Base-by-base conservation (phyloP, 2,888 invertebrate species). In the Parnassius orleans region DNA sequence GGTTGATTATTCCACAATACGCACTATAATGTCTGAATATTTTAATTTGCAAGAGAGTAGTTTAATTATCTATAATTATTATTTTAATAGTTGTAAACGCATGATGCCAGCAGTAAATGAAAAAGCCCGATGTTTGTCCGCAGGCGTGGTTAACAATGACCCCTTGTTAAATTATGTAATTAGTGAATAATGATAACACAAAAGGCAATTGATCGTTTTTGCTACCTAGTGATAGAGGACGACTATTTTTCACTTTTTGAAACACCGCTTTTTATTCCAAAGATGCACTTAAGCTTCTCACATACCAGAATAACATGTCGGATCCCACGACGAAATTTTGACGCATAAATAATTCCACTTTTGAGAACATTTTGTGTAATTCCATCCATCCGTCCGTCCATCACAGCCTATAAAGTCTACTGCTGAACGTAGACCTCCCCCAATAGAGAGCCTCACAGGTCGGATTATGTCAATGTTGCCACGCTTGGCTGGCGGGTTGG, bases 101-200 rank as follows among this genome's bases (percentile, higher is more conserved):
- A 56, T 61, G 56, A 53, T 63, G 59, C 52, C 44, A 19, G 55
- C 53, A 61, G 44, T 61, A 57, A 61, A 63, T 66, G 61, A 63
- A 66, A 65, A 63, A 65, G 53, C 51, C 62, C 57, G 56, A 53
- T 53, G 54, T 64, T 57, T 57, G 67, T 55, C 61, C 53, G 65
- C 68, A 66, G 68, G 67, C 66, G 68, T 66, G 68, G 69, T 61
- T 66, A 41, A 1, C 66, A 67, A 68, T 69, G 64, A 69, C 48
- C 64, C 68, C 65, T 65, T 65, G 59, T 63, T 58, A 15, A 57
- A 47, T 56, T 51, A 52, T 53, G 48, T 57, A 62, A 63, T 63
- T 63, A 57, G 44, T 14, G 47, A 52, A 19, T 33, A 53, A 55
- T 42, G 42, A 51, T 46, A 56, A 43, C 11, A 57, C 57, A 53